Evolutionary conservation across 35 echinoderm and acorn worm species (phyloP), one percentile per base, ranked within the genome.

Genomic region (Eucidaris tribuloides): DNA sequence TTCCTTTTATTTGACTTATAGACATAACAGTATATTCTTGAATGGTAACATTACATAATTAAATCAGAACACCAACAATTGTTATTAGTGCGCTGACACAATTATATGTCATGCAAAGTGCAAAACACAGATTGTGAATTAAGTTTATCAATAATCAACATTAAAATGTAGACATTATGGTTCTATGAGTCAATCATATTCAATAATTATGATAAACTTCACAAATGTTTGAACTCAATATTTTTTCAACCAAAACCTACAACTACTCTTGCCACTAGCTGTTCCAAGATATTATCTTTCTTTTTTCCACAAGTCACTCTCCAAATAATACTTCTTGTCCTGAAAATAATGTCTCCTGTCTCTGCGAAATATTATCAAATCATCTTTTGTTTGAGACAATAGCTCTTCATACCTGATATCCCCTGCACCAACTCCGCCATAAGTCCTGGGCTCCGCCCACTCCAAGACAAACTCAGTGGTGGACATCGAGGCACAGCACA

Each of bases 381-480:
- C 9, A 52, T 11, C 9, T 9, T n/a, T 11, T 52, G 48, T n/a
- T n/a, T n/a, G n/a, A n/a, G n/a, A n/a, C 48, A 52, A 11, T 52
- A n/a, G 48, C 9, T 9, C n/a, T 52, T 1, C 68, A 13, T 84
- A 93, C 92, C 92, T 90, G 92, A 54, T 85, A 97, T 22, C 94
- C 94, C 24, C 81, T 63, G 14, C 30, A 39, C 65, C 59, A 42
- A 88, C 78, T 28, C 84, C 89, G 45, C 89, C 94, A 92, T 85
- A 91, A 24, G 91, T 60, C 62, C 89, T 92, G 17, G 94, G 94
- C 57, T 85, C 85, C 39, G 84, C 81, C 94, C 94, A 97, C 45
- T 97, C 89, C 46, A 97, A 37, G 11, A 92, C 81, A 57, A 89
- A 81, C 36, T 97, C 84, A 49, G 58, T 71, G 45, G 65, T 50